These are phyloP conservation scores for Drosophila birchii DNA, from an alignment of 2,888 invertebrate genomes.

Conservation along the genomic window DNA sequence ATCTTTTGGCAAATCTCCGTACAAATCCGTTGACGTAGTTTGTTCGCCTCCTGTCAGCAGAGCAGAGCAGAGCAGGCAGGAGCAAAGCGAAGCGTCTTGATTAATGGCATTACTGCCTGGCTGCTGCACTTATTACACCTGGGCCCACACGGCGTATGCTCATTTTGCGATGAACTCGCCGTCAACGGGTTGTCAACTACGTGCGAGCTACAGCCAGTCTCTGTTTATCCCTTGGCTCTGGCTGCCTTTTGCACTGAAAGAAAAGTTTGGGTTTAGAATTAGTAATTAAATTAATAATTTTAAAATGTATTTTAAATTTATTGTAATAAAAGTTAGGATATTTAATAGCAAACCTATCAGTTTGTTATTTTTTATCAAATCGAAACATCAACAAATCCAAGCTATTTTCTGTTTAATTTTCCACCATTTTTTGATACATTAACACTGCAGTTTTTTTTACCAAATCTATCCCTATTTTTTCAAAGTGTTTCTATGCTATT, in stretches of 20 bases:
- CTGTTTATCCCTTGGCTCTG: too few relatives aligned
- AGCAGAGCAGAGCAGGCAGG: neutral
- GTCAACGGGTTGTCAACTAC: conserved; percentile 48
- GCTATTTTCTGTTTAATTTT: too few relatives aligned
- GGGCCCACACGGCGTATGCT: conserved; percentile 54
- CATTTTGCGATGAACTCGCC: conserved; percentile 39
- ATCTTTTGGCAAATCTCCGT: conserved; percentile 32
- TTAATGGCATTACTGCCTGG: conserved; percentile 56
- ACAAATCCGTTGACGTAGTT: conserved; percentile 49
- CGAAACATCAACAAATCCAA: too few relatives aligned
- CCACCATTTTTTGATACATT: neutral
- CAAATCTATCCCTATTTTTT: neutral
- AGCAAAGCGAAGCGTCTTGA: conserved; percentile 47
- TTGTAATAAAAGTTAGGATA: too few relatives aligned
- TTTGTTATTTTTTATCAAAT: too few relatives aligned
- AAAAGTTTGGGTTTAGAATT: neutral
- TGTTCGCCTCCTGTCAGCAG: conserved; percentile 22
- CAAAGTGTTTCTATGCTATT: neutral
- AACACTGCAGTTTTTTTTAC: too few relatives aligned
- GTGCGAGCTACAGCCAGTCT: conserved; percentile 15
- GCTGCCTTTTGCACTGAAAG: neutral
- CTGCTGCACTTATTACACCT: conserved; percentile 14
- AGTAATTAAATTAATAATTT: neutral
- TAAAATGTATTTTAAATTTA: too few relatives aligned
- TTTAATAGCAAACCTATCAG: too few relatives aligned